Conservation (phyloP, 1,140 invertebrate species). For the Sycophaga agraensis region DNA sequence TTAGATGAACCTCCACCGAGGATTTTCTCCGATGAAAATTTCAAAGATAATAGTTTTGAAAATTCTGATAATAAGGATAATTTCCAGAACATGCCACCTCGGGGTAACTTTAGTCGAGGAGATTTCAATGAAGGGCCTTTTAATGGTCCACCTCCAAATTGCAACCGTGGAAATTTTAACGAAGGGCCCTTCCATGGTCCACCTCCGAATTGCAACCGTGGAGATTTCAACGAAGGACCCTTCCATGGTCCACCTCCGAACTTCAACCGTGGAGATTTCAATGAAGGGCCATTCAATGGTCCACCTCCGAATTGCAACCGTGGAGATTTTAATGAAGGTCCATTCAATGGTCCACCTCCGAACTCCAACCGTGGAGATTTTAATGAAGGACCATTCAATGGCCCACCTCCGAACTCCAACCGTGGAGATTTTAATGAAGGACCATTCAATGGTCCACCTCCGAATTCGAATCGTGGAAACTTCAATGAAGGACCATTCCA, state of each 20-base stretch:
- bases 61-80: constrained; percentile 11
- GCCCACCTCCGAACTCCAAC: not conserved
- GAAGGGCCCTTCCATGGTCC: constrained; percentile 10
- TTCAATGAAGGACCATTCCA: constrained; percentile 4
- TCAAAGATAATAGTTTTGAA: constrained; percentile 5
- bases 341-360: constrained; percentile 11
- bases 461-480: too few relatives aligned
- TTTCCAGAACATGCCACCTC: constrained; percentile 4
- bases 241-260: not conserved
- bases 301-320: not conserved
- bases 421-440: constrained; percentile 6
- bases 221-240: not conserved
- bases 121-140: constrained; percentile 1
- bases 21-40: constrained; percentile 11
- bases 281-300: not conserved
- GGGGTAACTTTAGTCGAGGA: constrained; percentile 4
- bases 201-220: too few relatives aligned
- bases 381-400: too few relatives aligned
- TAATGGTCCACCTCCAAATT: not conserved
- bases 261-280: constrained; percentile 6
- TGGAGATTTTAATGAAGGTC: not conserved
- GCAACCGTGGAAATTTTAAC: not conserved
- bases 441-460: not conserved
- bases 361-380: not conserved
- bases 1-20: not conserved